Percentiles rank a stretch among this genome's conserved stretches.
Conservation (phyloP, 2,113 vertebrate genomes). For the Aspiorhynchus laticeps region DNA sequence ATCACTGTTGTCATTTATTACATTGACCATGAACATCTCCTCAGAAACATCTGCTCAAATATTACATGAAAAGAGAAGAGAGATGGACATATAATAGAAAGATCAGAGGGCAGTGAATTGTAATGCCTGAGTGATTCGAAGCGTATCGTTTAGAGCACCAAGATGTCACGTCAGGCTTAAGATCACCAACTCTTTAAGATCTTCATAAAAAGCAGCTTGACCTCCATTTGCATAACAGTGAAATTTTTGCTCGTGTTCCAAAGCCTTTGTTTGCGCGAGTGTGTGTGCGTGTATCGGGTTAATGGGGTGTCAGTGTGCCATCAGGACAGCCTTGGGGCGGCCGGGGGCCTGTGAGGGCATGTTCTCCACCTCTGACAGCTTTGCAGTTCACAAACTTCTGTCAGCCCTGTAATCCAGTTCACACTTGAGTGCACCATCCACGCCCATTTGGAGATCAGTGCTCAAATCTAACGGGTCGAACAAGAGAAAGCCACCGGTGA, state of each 20-base stretch:
- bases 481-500: constrained; percentile 46
- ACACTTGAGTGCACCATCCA: constrained; percentile 56
- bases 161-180: constrained; percentile 3
- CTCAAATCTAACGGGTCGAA: constrained; percentile 55
- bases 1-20: background rate
- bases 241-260: constrained; percentile 2
- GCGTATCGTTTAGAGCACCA: background rate
- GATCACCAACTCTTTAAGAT: background rate
- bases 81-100: background rate
- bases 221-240: constrained; percentile 54
- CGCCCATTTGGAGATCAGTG: constrained; percentile 33
- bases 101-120: background rate
- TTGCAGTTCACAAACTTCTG: constrained; percentile 58
- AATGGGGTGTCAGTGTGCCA: constrained; percentile 45
- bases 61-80: background rate
- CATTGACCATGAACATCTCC: background rate
- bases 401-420: constrained; percentile 44
- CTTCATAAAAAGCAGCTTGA: constrained; percentile 27
- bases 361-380: constrained; percentile 48
- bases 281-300: constrained; percentile 26
- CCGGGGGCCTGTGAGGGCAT: constrained; percentile 55
- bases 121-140: background rate
- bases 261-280: background rate
- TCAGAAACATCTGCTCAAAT: constrained; percentile 48
- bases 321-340: constrained; percentile 54